These are phyloP conservation scores for Drosophila silvestris DNA, from an alignment of 2,888 invertebrate species.

Conservation along the genomic window DNA sequence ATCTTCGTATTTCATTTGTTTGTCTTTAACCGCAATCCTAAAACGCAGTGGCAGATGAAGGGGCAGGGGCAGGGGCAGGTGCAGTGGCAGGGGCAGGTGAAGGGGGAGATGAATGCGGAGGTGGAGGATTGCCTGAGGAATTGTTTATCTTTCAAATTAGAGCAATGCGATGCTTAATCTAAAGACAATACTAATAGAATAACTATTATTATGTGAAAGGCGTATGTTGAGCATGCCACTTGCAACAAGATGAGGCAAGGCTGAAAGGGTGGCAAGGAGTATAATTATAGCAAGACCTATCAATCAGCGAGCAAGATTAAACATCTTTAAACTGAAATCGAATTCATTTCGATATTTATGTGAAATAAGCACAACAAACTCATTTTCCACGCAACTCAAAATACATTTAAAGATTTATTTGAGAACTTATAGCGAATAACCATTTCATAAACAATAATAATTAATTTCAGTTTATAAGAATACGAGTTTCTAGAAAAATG, in stretches of 20 bases:
- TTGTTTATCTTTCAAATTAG: conserved; percentile 70
- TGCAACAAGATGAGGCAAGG: background rate
- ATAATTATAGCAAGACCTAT: conserved; percentile 6
- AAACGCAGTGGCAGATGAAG: background rate
- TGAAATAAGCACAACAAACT: background rate
- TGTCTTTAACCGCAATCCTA: conserved; percentile 35
- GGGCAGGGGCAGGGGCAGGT: background rate
- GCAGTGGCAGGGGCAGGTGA: background rate
- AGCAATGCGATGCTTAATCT: conserved; percentile 45
- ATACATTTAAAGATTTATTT: background rate
- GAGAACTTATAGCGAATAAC: background rate
- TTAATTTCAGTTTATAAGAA: background rate
- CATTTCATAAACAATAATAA: background rate
- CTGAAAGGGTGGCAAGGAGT: background rate
- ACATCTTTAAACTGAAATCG: background rate
- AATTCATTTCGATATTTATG: background rate
- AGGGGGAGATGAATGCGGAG: background rate
- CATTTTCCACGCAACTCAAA: background rate
- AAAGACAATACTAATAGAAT: conserved; percentile 59
- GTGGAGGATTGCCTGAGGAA: conserved; percentile 25
- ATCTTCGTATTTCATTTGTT: conserved; percentile 67
- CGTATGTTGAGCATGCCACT: background rate
- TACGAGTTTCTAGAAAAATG: background rate
- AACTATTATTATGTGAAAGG: conserved; percentile 2
- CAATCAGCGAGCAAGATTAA: background rate